These are phyloP conservation scores for Stegodyphus dumicola DNA, from an alignment of 1,140 invertebrate genomes.

Conservation along the genomic window DNA sequence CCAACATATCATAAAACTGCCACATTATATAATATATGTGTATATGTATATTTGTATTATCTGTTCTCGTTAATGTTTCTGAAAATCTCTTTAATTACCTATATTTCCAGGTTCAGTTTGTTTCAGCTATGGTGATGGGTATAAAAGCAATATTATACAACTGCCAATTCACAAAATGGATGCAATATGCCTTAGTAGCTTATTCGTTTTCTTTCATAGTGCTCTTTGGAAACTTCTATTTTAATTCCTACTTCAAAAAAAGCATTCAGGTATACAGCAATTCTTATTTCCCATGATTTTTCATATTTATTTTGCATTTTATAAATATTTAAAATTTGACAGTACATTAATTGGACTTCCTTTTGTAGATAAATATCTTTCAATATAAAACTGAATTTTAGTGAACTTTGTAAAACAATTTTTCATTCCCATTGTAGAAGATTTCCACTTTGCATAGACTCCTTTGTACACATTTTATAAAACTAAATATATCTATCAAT, in stretches of 20 bases:
- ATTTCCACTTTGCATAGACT: no score
- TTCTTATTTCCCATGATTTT: not conserved
- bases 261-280: slow-evolving; percentile 21
- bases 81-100: not conserved
- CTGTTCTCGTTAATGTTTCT: not conserved
- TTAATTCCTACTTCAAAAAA: slow-evolving; percentile 78
- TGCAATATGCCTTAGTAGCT: slow-evolving; percentile 90
- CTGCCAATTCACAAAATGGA: slow-evolving; percentile 92
- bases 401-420: no score
- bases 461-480: no score
- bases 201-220: slow-evolving; percentile 93
- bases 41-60: not conserved
- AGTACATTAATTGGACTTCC: no score
- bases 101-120: slow-evolving; percentile 82
- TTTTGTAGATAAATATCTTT: no score
- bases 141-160: slow-evolving; percentile 83
- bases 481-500: no score
- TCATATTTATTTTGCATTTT: not conserved
- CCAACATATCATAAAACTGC: no score
- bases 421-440: no score
- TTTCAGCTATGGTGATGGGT: slow-evolving; percentile 83
- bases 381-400: no score
- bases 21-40: not conserved
- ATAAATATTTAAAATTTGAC: not conserved
- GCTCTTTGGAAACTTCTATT: slow-evolving; percentile 92